A percentile compares a stretch with the other conserved stretches of the same genome.
Evolutionary conservation across 2,888 invertebrate genomes (phyloP).

Genomic region (Sphaerophoria rueppellii): DNA sequence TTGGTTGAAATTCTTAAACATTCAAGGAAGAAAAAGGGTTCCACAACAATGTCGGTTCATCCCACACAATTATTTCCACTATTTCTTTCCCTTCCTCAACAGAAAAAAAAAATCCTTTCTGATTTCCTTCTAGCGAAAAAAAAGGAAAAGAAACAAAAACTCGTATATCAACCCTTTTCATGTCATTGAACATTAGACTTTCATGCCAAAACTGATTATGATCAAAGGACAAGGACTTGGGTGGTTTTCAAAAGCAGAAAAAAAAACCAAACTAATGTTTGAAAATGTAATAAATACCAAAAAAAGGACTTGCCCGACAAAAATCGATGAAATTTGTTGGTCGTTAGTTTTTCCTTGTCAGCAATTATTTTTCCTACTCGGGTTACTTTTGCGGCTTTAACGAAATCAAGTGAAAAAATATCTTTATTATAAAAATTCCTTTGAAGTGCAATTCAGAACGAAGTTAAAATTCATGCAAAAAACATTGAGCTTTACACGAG

Average conservation of each 20-base stretch:
- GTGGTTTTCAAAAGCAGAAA: slow-evolving; percentile 1
- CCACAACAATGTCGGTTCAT: slow-evolving; percentile 12
- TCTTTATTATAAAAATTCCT: no score
- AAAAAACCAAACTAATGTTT: background rate
- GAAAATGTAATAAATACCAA: slow-evolving; percentile 12
- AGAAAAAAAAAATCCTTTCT: slow-evolving; percentile 26
- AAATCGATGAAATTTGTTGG: slow-evolving; percentile 13
- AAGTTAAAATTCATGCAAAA: no score
- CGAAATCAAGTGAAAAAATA: no score
- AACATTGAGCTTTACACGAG: no score
- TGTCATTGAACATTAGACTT: slow-evolving; percentile 66
- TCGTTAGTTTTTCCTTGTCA: background rate
- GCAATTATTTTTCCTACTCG: no score
- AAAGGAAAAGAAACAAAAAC: background rate
- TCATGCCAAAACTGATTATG: slow-evolving; percentile 46
- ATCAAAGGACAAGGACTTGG: slow-evolving; percentile 53
- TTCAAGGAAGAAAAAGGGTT: background rate
- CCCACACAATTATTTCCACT: slow-evolving; percentile 53
- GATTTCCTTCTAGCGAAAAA: slow-evolving; percentile 16
- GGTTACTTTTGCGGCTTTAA: no score
- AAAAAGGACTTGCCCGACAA: slow-evolving; percentile 18
- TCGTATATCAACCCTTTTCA: slow-evolving; percentile 65
- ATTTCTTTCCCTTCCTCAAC: slow-evolving; percentile 44
- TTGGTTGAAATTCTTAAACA: slow-evolving; percentile 1
- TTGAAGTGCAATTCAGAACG: no score